A percentile compares a stretch with the other conserved stretches of the same genome.
phyloP scores from a whole-genome alignment of 2,113 vertebrate genomes.

The Cromileptes altivelis region DNA sequence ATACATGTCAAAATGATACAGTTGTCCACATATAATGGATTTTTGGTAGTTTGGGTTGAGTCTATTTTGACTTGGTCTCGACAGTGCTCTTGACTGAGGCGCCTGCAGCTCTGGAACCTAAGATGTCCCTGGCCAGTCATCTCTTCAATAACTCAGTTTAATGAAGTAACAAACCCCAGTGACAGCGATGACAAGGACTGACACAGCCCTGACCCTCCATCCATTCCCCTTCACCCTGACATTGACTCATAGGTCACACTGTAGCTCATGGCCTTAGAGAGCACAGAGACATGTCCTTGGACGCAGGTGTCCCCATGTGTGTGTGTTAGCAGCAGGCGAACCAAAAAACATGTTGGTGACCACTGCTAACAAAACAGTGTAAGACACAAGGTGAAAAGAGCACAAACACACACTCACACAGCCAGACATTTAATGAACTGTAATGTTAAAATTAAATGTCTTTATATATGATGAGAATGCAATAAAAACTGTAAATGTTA shows the following conservation, averaged over 20 bases:
- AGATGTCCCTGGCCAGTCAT: constrained; percentile 35
- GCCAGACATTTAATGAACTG: background rate
- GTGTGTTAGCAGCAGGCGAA: background rate
- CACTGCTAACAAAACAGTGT: background rate
- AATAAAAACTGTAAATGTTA: constrained; percentile 5
- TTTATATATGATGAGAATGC: background rate
- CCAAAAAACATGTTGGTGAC: constrained; percentile 3
- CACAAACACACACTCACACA: too few species aligned
- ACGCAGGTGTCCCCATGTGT: background rate
- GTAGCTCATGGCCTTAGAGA: constrained; percentile 34
- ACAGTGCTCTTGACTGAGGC: background rate
- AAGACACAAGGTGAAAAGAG: background rate
- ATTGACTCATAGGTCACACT: constrained; percentile 59
- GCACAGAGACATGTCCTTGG: constrained; percentile 4
- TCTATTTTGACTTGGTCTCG: background rate
- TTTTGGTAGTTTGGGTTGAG: background rate
- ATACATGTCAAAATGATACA: background rate
- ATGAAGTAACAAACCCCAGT: constrained; percentile 65
- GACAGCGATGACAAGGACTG: constrained; percentile 56
- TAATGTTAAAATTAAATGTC: constrained; percentile 11
- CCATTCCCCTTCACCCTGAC: constrained; percentile 53
- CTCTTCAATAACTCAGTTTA: constrained; percentile 60
- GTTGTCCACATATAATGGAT: too few species aligned
- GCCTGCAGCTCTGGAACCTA: constrained; percentile 10
- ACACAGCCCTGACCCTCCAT: constrained; percentile 51